Conservation (phyloP, 53 echinoderm and acorn worm genomes). For the Echinarachnius parma region DNA sequence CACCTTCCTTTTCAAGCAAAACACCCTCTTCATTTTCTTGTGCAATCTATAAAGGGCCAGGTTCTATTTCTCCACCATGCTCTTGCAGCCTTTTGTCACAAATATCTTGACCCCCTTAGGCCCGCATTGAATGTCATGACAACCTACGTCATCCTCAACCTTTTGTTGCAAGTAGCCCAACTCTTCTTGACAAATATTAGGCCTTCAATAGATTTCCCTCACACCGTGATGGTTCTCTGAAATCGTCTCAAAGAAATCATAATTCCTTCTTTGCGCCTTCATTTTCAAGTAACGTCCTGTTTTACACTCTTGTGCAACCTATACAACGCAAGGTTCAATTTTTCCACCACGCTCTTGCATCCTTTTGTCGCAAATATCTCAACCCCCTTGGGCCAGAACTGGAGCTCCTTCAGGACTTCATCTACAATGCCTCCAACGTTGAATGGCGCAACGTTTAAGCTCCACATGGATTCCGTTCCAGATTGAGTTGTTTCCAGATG, state of each 20-base stretch:
- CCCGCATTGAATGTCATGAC: no score
- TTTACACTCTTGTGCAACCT: conserved; percentile 5
- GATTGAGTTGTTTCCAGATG: conserved; percentile 67
- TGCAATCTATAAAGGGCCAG: no score
- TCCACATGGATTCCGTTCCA: conserved; percentile 34
- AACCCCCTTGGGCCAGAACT: conserved; percentile 53
- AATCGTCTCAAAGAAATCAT: neutral
- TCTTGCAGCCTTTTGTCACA: no score
- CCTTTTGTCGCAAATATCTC: conserved; percentile 69
- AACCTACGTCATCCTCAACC: no score
- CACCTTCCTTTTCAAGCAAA: no score
- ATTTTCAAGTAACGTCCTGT: neutral
- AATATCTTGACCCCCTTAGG: no score
- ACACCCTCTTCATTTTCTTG: no score
- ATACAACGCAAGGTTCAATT: conserved; percentile 42
- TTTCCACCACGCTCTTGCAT: conserved; percentile 80
- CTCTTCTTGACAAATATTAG: no score
- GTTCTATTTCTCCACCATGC: no score
- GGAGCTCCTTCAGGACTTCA: conserved; percentile 53
- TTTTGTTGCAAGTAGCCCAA: no score
- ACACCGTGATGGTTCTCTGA: no score
- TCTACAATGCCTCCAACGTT: conserved; percentile 42
- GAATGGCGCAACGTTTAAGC: neutral
- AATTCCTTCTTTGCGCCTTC: neutral
- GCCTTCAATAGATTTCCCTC: no score